Conservation (phyloP, 1,140 invertebrate genomes). For the Eriocheir sinensis region DNA sequence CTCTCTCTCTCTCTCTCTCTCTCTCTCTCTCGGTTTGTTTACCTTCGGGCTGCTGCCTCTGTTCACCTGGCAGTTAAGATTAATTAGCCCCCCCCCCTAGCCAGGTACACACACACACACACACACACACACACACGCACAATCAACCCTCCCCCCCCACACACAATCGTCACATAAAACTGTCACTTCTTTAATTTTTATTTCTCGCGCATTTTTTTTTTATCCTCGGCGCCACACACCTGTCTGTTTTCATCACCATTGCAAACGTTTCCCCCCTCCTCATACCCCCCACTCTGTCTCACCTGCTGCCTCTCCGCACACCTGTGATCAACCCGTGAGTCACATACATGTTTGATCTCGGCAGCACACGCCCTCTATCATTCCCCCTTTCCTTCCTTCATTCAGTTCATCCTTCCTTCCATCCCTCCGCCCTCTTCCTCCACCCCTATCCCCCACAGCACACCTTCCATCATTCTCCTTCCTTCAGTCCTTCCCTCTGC, state of each 20-base stretch:
- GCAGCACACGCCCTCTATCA: no score
- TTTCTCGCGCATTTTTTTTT: not conserved
- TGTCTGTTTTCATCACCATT: not conserved
- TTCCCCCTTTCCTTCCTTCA: no score
- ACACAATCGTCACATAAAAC: not conserved
- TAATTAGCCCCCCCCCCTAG: slow-evolving; percentile 53
- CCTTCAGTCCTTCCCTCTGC: not conserved
- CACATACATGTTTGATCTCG: not conserved
- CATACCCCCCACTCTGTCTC: not conserved
- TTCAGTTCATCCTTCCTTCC: no score
- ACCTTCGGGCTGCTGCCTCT: slow-evolving; percentile 53
- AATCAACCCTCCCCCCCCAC: not conserved
- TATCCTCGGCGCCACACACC: not conserved
- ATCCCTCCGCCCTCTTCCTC: no score
- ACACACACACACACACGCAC: slow-evolving; percentile 33
- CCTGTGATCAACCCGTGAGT: not conserved
- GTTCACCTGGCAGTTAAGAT: slow-evolving; percentile 70
- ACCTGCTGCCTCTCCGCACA: not conserved
- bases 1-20: slow-evolving; percentile 22
- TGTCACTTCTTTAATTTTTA: not conserved
- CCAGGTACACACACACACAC: slow-evolving; percentile 33
- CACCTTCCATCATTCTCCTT: not conserved
- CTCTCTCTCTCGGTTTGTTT: slow-evolving; percentile 54
- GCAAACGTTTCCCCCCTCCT: not conserved
- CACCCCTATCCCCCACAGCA: no score